Evolutionary conservation across 2,113 vertebrate genomes (phyloP), one percentile per base, ranked within the genome.

Genomic region (Bos indicus): DNA sequence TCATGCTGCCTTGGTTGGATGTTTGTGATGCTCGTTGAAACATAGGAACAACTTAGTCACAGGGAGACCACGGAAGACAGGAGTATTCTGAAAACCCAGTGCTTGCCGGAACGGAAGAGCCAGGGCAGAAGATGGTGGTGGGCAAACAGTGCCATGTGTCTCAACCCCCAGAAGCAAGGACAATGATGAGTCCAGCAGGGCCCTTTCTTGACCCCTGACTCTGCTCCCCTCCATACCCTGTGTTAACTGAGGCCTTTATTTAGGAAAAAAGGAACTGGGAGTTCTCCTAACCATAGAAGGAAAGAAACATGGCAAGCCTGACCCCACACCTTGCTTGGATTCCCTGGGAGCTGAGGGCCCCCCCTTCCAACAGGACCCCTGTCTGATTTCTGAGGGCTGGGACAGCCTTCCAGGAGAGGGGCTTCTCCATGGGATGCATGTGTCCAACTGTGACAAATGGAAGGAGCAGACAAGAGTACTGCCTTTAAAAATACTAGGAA

Each of bases 391-490:
- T 15, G 5, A 0, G 6, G 54, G 16, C 57, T 8, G 48, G 74
- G 21, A 23, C 0, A 1, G 16, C 15, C 23, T 80, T 83, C 30
- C 57, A 2, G 48, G 78, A 52, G 48, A 2, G 26, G 28, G 5
- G 78, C 19, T 19, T 48, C 77, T 51, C 77, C 46, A 51, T 6
- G 15, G 3, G 40, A 30, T 2, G 1, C 7, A 0, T 16, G 52
- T 13, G 40, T 83, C 60, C 51, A 57, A 21, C 36, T 5, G 4
- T 16, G 12, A 36, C 6, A 9, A 36, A 51, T 0, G 14, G 3
- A 23, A 23, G 51, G 25, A 11, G 0, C 4, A 11, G 56, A 6
- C 12, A 9, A 51, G 6, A 17, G 15, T 1, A 0, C 14, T 82
- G 13, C 16, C 40, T 40, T 64, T 17, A 30, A 28, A 57, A 51